A percentile compares a stretch with the other conserved stretches of the same genome.
phyloP scores from a whole-genome alignment of 1,140 invertebrate genomes.

The Sitobion miscanthi region DNA sequence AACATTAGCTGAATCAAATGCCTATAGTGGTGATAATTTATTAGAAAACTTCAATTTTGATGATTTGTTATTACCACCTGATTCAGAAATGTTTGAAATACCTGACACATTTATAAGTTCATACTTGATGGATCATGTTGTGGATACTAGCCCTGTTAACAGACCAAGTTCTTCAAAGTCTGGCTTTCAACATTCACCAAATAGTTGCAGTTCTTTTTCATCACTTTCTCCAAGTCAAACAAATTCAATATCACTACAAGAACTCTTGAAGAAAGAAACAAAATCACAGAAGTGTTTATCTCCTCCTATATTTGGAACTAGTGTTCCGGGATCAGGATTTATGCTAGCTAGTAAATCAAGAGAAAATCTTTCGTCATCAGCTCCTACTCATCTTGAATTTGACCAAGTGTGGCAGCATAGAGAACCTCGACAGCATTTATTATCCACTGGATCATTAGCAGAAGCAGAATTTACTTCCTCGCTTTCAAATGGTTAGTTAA shows the following conservation, averaged over 20 bases:
- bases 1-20: conserved; percentile 81
- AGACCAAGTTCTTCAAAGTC: conserved; percentile 60
- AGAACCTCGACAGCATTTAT: conserved; percentile 82
- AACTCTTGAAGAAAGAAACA: conserved; percentile 70
- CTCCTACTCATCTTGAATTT: conserved; percentile 80
- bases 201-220: conserved; percentile 58
- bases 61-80: conserved; percentile 75
- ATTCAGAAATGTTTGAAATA: conserved; percentile 53
- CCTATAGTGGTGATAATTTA: conserved; percentile 76
- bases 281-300: conserved; percentile 68
- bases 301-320: conserved; percentile 65
- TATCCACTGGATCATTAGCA: conserved; percentile 83
- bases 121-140: conserved; percentile 55
- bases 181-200: conserved; percentile 44
- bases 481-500: conserved; percentile 70
- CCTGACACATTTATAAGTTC: conserved; percentile 52
- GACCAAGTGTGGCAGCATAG: conserved; percentile 83
- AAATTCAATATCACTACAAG: conserved; percentile 63
- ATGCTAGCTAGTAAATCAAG: conserved; percentile 38
- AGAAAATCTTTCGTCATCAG: conserved; percentile 74
- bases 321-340: conserved; percentile 43
- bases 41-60: conserved; percentile 85
- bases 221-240: conserved; percentile 61
- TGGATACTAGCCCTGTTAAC: conserved; percentile 60
- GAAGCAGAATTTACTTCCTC: conserved; percentile 89